Base-by-base conservation (phyloP, 2,113 vertebrate genomes). In the Sinocyclocheilus rhinocerous region DNA sequence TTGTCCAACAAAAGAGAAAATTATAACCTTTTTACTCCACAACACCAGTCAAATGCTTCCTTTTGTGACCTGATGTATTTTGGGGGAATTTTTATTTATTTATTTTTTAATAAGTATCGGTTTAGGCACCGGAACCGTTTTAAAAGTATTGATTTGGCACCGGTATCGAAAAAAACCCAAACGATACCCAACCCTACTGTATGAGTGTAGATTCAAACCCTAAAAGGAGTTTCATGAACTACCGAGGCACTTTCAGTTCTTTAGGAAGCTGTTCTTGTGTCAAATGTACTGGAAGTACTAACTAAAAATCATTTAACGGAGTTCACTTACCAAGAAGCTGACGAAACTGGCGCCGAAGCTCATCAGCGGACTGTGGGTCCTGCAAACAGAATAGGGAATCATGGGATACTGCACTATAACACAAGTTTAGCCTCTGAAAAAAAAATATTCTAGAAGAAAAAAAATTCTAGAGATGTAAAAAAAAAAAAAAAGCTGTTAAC, bases 291-390 rank as follows among this genome's bases (percentile, higher is more conserved):
- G 5, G 13, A 45, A 45, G 42, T 45, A 45, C 42, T 45, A 45
- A 11, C 70, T 42, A 29, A 26, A 15, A 65, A 42, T 24, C 5
- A 24, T 73, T 76, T 12, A 39, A 72, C 24, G 2, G 12, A 42
- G 2, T 48, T 70, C 84, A 97, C 98, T 97, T 92, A 99, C 98
- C 97, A 99, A 94, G 91, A 99, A 99, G 89, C 97, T 99, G 91
- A 99, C 98, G 63, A 99, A 99, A 91, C 98, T 99, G 89, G 98
- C 98, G 87, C 98, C 98, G 85, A 99, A 99, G 92, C 98, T 99
- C 98, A 99, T 99, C 90, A 99, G 88, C 0, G 98, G 98, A 76
- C 98, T 99, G 61, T 98, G 97, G 82, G 95, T 97, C 95, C 98
- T 99, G 89, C 91, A 88, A 88, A 90, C 90, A 92, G 11, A 89